Base-by-base conservation (phyloP, 2,888 invertebrate genomes). In the Hemaris fuciformis region DNA sequence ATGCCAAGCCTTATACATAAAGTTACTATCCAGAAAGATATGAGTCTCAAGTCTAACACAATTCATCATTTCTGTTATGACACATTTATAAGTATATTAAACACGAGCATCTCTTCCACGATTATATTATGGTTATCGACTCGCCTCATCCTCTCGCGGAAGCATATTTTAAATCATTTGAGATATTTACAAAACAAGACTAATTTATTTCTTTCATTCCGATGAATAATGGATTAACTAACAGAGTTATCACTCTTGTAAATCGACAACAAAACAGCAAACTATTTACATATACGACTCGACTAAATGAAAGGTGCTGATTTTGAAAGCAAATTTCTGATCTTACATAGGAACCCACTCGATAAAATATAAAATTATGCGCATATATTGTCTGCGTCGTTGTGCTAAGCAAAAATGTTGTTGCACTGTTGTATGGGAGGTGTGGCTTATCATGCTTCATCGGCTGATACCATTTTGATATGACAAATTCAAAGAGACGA, bases 401-500 rank as follows among this genome's bases (percentile, higher is more conserved):
- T 84, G 82, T 77, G 76, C 77, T 77, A 78, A 78, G 79, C 83
- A 78, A 79, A 77, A 75, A 74, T 62, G 42, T 73, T 73, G 70
- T 73, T 72, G 71, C 72, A 77, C 73, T 59, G 69, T 72, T 71
- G 71, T 72, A 73, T 71, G 71, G 76, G 76, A 75, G 77, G 80
- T 76, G 81, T 80, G 79, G 73, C 77, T 77, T 80, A 80, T 81
- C 71, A 67, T 72, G 63, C 66, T 73, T 70, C 73, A 80, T 80
- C 81, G 81, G 76, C 76, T 74, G 74, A 74, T 83, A 84, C 84
- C 82, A 71, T 79, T 81, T 79, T 76, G 84, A 87, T 85, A 84
- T 82, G 88, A 89, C 88, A 89, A 88, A 88, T 89, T 87, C 85
- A 85, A 86, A 84, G 83, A 76, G 79, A 73, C 79, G 76, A 82